Conservation (phyloP, 2,888 invertebrate genomes). For the Drosophila birchii region DNA sequence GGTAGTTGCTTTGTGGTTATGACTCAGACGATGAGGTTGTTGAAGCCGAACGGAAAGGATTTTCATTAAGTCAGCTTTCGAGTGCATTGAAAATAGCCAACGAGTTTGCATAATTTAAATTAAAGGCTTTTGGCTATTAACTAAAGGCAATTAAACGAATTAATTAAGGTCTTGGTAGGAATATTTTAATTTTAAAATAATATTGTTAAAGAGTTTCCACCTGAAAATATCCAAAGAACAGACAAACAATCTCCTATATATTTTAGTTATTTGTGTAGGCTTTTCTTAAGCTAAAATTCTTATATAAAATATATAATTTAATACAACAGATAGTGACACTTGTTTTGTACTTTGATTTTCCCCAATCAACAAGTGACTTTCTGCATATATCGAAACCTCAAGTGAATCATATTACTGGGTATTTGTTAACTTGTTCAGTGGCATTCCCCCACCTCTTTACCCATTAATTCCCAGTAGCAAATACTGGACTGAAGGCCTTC, state of each 20-base stretch:
- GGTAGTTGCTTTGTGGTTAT: not conserved
- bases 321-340: not conserved
- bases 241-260: not conserved
- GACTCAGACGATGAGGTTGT: slow-evolving; percentile 6
- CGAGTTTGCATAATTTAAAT: slow-evolving; percentile 9
- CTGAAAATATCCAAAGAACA: not conserved
- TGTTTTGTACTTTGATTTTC: not conserved
- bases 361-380: not conserved
- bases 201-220: fast-evolving
- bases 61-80: not conserved
- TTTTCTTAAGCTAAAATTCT: not conserved
- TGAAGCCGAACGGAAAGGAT: slow-evolving; percentile 20
- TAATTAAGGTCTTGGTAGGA: not conserved
- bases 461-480: slow-evolving; percentile 6
- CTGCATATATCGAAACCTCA: not conserved
- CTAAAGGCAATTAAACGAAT: not conserved
- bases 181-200: not conserved
- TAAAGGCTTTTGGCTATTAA: not conserved
- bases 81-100: not conserved
- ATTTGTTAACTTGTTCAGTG: slow-evolving; percentile 15
- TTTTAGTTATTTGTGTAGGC: not conserved
- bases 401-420: slow-evolving; percentile 14
- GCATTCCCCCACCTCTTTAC: not conserved
- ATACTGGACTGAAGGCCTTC: slow-evolving; percentile 26
- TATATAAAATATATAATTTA: not conserved